These are phyloP conservation scores for Eupithecia subfuscata DNA, from an alignment of 2,888 invertebrate genomes.

Conservation along the genomic window DNA sequence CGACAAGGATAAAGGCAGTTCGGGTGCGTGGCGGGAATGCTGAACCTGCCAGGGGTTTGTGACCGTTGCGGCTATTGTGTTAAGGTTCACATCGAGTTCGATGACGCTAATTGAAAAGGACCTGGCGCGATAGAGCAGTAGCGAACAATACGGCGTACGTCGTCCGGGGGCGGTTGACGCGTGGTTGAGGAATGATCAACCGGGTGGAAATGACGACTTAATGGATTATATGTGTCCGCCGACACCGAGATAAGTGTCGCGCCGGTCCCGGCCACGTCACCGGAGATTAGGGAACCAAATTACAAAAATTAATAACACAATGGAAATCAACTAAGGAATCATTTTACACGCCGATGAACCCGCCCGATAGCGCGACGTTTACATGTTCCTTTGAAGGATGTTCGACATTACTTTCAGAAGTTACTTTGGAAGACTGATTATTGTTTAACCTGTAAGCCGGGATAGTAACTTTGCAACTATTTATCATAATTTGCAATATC, in stretches of 20 bases:
- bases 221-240: conserved; percentile 83
- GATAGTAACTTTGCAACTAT: conserved; percentile 20
- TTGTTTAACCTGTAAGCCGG: conserved; percentile 22
- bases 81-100: conserved; percentile 65
- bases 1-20: conserved; percentile 66
- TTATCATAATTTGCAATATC: conserved; percentile 31
- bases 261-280: conserved; percentile 72
- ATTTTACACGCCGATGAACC: conserved; percentile 71
- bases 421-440: conserved; percentile 32
- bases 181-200: conserved; percentile 83
- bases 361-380: conserved; percentile 56
- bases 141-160: conserved; percentile 76
- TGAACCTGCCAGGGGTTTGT: conserved; percentile 50
- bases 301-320: conserved; percentile 81
- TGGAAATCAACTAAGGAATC: conserved; percentile 73
- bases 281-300: conserved; percentile 79
- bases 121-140: conserved; percentile 76
- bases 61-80: conserved; percentile 56
- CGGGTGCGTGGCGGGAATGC: conserved; percentile 37
- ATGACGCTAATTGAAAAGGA: conserved; percentile 60
- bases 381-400: conserved; percentile 52
- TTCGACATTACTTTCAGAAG: conserved; percentile 52
- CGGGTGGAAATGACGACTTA: conserved; percentile 83
- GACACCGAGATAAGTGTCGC: conserved; percentile 83
- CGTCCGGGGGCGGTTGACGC: conserved; percentile 78